Base-by-base conservation (phyloP, 2,888 invertebrate species). In the Agriopis marginaria region DNA sequence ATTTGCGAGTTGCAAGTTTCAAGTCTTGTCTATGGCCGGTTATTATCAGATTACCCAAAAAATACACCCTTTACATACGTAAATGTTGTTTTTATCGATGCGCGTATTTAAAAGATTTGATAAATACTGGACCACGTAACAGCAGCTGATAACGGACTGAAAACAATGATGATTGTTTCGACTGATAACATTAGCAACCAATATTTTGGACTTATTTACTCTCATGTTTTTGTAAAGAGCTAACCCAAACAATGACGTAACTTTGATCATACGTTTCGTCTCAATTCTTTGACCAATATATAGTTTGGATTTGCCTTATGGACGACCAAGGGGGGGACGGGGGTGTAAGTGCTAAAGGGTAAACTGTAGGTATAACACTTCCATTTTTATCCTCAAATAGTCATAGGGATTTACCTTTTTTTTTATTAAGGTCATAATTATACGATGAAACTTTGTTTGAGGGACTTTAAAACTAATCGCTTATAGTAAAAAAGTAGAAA, bases 121-220 rank as follows among this genome's bases (percentile, higher is more conserved):
- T 70, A 73, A 66, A 17, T 40, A 56, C 53, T 51, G 42, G 8
- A 61, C 47, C 64, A 71, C 65, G 67, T 63, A 54, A 63, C 45
- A 63, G 32, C 45, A 63, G 32, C 32, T 32, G 71, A 69, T 71
- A 69, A 32, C 63, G 59, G 11, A 51, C 50, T 58, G 55, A 62
- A 68, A 68, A 63, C 59, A 53, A 62, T 1, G 53, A 53, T 49
- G 56, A 47, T 70, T 67, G 44, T 56, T 61, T 61, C 49, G 17
- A 45, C 11, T 63, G 64, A 68, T 63, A 53, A 54, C 9, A 17
- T 47, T 68, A 14, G 47, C 58, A 44, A 53, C 45, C 39, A 17
- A 40, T 63, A 53, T 58, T 49, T 56, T 44, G 7, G 23, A 12
- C 14, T 23, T 62, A 56, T 62, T 56, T 62, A 61, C 54, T 1